Evolutionary conservation across 2,888 invertebrate species (phyloP), one percentile per base, ranked within the genome.

Genomic region (Tenthredo livida): DNA sequence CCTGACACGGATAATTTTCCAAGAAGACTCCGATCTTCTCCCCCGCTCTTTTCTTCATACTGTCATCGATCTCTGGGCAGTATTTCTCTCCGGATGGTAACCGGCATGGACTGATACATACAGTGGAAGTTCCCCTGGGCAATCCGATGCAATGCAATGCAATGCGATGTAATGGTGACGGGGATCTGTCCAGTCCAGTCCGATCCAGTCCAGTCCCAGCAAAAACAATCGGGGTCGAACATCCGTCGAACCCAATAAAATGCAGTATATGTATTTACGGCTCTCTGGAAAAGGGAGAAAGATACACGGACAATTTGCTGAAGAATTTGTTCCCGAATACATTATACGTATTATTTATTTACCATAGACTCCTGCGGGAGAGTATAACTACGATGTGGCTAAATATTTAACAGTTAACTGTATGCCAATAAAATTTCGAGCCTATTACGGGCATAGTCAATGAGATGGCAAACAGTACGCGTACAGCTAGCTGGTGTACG

Each of bases 171-270:
- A 25, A 61, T 61, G 25, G 61, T 12, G 61, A 61, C 61, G n/a
- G 33, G 2, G 70, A 70, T 73, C 43, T n/a, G 73, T 25, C 43
- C 73, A 15, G 50, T 33, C 33, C 33, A 33, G 4, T 33, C 33
- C 33, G 4, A 37, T 37, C n/a, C 54, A 37, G 50, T 33, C 58
- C n/a, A 61, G 7, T 78, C 7, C 91, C 90, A 89, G 91, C 91
- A 92, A 91, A 93, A 93, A 92, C 91, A 90, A 93, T 92, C 88
- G 92, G 92, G 93, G 92, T 91, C 93, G 90, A 90, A 87, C 86
- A 87, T 88, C 89, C 87, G 88, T 89, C 88, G 83, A 86, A 54
- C 29, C 50, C 75, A 67, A 67, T 67, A 33, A 33, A 67, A 29
- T 67, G 33, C 21, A 29, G 25, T 21, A 7, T 17, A 67, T 25